These are phyloP conservation scores for Tetropium fuscum DNA, from an alignment of 2,888 invertebrate genomes.

Conservation along the genomic window DNA sequence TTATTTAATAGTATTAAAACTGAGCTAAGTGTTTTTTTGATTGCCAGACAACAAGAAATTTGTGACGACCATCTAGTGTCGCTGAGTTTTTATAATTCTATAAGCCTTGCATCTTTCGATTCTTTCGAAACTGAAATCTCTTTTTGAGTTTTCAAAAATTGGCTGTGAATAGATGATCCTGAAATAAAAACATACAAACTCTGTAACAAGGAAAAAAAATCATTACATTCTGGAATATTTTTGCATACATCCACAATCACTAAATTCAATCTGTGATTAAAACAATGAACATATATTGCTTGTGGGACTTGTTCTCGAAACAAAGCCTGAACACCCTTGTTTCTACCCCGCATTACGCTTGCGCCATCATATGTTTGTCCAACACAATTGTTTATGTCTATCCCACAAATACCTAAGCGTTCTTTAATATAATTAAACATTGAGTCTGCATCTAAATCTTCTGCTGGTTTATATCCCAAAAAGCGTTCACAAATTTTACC, in stretches of 20 bases:
- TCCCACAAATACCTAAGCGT: background rate
- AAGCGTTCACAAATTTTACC: slow-evolving; percentile 1
- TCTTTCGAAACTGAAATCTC: background rate
- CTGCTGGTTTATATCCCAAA: too few species aligned
- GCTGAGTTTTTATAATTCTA: background rate
- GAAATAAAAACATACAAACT: background rate
- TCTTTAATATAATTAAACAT: slow-evolving; percentile 1
- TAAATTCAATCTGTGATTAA: background rate
- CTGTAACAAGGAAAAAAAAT: background rate
- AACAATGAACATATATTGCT: slow-evolving; percentile 1
- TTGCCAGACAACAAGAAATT: background rate
- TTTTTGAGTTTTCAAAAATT: background rate
- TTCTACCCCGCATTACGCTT: background rate
- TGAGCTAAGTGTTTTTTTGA: background rate
- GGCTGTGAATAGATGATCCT: slow-evolving; percentile 1
- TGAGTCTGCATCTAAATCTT: background rate
- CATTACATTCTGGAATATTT: slow-evolving; percentile 1
- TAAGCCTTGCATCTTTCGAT: slow-evolving; percentile 1
- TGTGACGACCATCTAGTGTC: background rate
- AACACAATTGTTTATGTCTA: background rate
- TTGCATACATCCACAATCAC: background rate
- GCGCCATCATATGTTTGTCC: background rate
- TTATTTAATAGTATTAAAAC: background rate
- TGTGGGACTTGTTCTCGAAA: background rate
- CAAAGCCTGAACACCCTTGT: background rate